Evolutionary conservation across 2,113 vertebrate species (phyloP), one percentile per base, ranked within the genome.

Genomic region (Dunckerocampus dactyliophorus): DNA sequence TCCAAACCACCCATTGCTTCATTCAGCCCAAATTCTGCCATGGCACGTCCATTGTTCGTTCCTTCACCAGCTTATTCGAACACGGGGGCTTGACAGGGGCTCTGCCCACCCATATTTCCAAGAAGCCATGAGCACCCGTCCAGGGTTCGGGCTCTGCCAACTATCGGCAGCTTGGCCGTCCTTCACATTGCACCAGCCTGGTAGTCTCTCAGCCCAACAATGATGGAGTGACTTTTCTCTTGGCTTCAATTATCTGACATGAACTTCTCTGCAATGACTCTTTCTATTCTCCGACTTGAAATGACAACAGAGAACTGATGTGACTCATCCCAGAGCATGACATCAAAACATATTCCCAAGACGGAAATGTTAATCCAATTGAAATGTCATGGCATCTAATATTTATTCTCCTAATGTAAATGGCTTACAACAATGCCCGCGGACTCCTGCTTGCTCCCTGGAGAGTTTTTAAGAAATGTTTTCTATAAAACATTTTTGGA

Each of bases 321-420:
- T 46, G 59, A 69, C 71, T 43, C 64, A 61, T 63, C 71, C 79
- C 28, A 62, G 67, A 75, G 67, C 69, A 49, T 4, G 17, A 74
- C 69, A 76, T 79, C 71, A 76, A 71, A 85, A 74, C 63, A 28
- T 60, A 60, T 72, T 75, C 80, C 74, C 62, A 15, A 46, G 71
- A 72, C 52, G 50, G 63, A 71, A 79, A 76, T 64, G 65, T 59
- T 68, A 71, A 71, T 69, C 67, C 68, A 46, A 47, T 42, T 2
- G 3, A 86, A 86, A 86, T 86, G 80, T 83, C 84, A 84, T 61
- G 57, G 54, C 64, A 70, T 74, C 55, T 79, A 67, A 74, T 82
- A 71, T 56, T 69, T 80, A 58, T 67, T 65, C 64, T 37, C 53
- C 57, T 70, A 72, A 72, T 63, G 54, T 47, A 71, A 72, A 69